Conservation (phyloP, 1,140 invertebrate genomes). For the Nasonia giraulti region DNA sequence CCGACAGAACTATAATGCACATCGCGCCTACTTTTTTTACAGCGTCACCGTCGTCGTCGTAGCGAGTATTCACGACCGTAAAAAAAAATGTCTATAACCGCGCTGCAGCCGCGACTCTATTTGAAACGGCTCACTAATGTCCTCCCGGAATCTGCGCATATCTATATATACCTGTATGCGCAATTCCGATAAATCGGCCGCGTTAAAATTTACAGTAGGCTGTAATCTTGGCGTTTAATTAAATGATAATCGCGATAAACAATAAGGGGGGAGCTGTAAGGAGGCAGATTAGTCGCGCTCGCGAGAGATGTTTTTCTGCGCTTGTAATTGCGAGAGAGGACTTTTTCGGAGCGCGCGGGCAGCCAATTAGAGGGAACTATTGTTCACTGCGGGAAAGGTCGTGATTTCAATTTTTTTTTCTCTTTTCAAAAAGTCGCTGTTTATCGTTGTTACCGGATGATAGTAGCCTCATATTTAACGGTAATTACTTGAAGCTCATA, state of each 20-base stretch:
- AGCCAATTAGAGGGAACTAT: neutral
- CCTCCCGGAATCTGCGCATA: neutral
- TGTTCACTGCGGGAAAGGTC: neutral
- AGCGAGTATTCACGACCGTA: neutral
- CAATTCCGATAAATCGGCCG: neutral
- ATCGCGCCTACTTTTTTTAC: neutral
- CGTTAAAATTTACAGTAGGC: neutral
- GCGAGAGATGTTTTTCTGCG: constrained; percentile 5
- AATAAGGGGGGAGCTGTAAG: neutral
- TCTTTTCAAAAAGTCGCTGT: neutral
- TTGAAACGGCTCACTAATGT: constrained; percentile 13
- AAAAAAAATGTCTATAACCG: neutral
- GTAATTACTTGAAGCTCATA: too few relatives aligned
- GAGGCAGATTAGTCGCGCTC: constrained; percentile 7
- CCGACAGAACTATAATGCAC: neutral
- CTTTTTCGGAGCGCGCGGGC: neutral
- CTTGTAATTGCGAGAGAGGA: constrained; percentile 20
- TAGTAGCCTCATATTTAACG: too few relatives aligned
- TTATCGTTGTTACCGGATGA: neutral
- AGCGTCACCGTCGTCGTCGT: neutral
- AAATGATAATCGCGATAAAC: constrained; percentile 39
- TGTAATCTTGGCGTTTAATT: constrained; percentile 13
- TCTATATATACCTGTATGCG: too few relatives aligned
- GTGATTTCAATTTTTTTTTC: too few relatives aligned
- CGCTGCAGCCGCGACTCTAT: neutral